Conservation (phyloP, 2,113 vertebrate genomes). For the Turnix velox region DNA sequence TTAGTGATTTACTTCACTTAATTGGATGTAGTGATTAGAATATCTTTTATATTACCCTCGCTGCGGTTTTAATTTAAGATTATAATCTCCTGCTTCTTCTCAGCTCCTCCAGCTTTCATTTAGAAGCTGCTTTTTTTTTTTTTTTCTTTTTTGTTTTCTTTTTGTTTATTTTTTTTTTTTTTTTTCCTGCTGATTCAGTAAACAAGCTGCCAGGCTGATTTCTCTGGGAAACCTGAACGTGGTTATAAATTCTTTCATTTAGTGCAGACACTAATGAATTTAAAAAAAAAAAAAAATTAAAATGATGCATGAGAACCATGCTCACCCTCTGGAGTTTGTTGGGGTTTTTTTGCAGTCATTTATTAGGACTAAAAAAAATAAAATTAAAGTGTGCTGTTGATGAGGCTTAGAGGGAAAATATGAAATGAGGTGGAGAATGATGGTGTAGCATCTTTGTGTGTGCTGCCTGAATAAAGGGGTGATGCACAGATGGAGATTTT, state of each 20-base stretch:
- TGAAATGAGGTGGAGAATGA: background rate
- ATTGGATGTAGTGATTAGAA: slow-evolving; percentile 60
- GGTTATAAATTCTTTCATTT: slow-evolving; percentile 14
- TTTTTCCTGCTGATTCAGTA: slow-evolving; percentile 38
- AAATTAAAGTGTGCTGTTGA: background rate
- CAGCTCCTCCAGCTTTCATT: slow-evolving; percentile 28
- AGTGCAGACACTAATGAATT: background rate
- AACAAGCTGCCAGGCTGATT: background rate
- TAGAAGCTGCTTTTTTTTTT: background rate
- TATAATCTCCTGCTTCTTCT: slow-evolving; percentile 39
- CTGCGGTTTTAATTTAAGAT: slow-evolving; percentile 52
- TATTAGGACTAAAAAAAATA: background rate
- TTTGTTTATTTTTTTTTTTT: background rate
- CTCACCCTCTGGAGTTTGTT: background rate
- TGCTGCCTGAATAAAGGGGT: background rate
- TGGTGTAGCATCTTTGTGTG: accelerated
- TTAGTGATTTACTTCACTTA: slow-evolving; percentile 61
- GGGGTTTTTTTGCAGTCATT: background rate
- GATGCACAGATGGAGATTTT: background rate
- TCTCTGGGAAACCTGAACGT: background rate
- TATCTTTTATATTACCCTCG: slow-evolving; percentile 55
- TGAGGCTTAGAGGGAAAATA: background rate
- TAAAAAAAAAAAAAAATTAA: background rate
- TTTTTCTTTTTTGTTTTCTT: slow-evolving; percentile 23
- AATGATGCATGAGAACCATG: background rate